A percentile compares a stretch with the other conserved stretches of the same genome.
Conservation (phyloP, 2,888 invertebrate genomes). For the Eupithecia insigniata region DNA sequence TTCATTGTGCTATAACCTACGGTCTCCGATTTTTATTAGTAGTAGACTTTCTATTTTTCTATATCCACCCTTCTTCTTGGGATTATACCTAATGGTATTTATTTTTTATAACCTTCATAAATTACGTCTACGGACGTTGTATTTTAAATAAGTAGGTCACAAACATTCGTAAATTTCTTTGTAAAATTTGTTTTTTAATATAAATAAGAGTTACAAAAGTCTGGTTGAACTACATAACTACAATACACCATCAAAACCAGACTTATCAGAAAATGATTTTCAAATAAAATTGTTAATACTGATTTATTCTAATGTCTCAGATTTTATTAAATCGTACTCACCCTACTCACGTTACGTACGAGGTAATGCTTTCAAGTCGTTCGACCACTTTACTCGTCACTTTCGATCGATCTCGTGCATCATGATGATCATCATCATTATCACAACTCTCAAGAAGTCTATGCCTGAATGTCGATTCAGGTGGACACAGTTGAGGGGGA, state of each 20-base stretch:
- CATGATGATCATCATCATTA: background rate
- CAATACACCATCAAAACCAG: background rate
- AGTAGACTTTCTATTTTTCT: too few species aligned
- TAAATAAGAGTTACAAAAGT: background rate
- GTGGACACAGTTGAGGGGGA: background rate
- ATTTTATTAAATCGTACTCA: constrained; percentile 25
- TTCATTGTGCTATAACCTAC: constrained; percentile 25
- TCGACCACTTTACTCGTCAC: constrained; percentile 52
- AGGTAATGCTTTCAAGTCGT: constrained; percentile 50
- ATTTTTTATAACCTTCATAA: background rate
- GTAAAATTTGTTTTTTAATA: background rate
- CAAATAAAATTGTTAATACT: background rate
- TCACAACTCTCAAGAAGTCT: background rate
- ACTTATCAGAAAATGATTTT: background rate
- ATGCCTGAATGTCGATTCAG: background rate
- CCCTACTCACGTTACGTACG: constrained; percentile 32
- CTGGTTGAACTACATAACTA: background rate
- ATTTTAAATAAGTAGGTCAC: background rate
- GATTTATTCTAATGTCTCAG: constrained; percentile 6
- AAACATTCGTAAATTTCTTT: background rate
- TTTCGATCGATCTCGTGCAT: constrained; percentile 48
- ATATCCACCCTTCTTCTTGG: constrained; percentile 23
- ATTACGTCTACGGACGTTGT: background rate
- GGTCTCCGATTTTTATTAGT: constrained; percentile 25
- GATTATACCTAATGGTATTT: constrained; percentile 5